A percentile compares a stretch with the other conserved stretches of the same genome.
Evolutionary conservation across 2,888 invertebrate genomes (phyloP).

Genomic region (Dicranocentrus wangi): DNA sequence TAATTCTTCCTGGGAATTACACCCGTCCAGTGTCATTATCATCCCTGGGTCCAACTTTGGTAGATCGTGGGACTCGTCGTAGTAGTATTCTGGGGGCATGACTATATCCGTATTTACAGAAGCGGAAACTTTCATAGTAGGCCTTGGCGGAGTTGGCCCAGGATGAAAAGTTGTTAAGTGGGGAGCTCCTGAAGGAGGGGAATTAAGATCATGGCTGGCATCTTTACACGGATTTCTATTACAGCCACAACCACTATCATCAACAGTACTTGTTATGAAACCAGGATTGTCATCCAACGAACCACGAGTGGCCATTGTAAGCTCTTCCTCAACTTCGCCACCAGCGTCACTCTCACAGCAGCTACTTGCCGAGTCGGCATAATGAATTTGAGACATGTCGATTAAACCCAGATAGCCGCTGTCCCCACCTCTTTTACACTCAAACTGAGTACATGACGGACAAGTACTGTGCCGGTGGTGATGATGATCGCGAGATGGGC

Average conservation of each 20-base stretch:
- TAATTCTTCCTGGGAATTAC: constrained; percentile 54
- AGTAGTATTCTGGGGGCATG: constrained; percentile 31
- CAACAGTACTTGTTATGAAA: constrained; percentile 29
- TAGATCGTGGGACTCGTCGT: constrained; percentile 12
- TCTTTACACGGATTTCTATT: constrained; percentile 43
- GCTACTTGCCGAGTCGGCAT: constrained; percentile 69
- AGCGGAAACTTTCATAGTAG: constrained; percentile 45
- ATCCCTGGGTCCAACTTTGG: constrained; percentile 11
- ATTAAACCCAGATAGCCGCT: constrained; percentile 47
- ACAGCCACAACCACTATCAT: too few species aligned
- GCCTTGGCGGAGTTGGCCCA: neutral
- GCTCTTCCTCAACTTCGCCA: constrained; percentile 19
- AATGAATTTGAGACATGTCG: constrained; percentile 64
- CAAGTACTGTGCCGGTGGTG: neutral
- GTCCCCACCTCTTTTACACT: constrained; percentile 46
- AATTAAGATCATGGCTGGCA: constrained; percentile 42
- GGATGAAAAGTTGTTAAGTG: neutral
- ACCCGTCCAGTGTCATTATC: constrained; percentile 44
- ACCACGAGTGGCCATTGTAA: too few species aligned
- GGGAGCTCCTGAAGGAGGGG: neutral
- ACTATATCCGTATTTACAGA: constrained; percentile 58
- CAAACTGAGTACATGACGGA: constrained; percentile 40
- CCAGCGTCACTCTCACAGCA: constrained; percentile 60
- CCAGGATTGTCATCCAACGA: constrained; percentile 21
- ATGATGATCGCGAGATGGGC: constrained; percentile 33